phyloP scores from a whole-genome alignment of 2,888 invertebrate genomes.

The Limenitis camilla region DNA sequence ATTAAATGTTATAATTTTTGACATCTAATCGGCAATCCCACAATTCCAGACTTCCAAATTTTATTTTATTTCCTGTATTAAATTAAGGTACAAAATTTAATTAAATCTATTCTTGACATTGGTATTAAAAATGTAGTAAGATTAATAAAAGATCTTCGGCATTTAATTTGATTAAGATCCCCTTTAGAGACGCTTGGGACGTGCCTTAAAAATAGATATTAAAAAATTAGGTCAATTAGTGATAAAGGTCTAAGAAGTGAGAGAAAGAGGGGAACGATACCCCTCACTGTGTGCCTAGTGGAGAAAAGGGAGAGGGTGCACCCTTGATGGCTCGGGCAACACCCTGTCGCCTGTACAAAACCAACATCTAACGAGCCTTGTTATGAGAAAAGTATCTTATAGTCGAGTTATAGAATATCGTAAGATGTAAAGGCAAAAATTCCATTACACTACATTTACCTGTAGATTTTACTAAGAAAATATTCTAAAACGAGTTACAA shows the following conservation, averaged over 20 bases:
- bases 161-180: conserved; percentile 35
- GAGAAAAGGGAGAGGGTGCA: conserved; percentile 52
- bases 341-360: conserved; percentile 34
- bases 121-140: conserved; percentile 17
- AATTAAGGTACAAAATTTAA: too few relatives aligned
- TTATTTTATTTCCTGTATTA: too few relatives aligned
- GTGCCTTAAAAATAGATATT: conserved; percentile 35
- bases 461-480: too few relatives aligned
- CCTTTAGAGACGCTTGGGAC: conserved; percentile 30
- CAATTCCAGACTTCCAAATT: not conserved
- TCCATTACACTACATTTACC: conserved; percentile 30
- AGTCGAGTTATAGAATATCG: not conserved
- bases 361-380: not conserved
- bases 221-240: conserved; percentile 66
- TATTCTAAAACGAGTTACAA: too few relatives aligned
- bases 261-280: conserved; percentile 40
- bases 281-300: conserved; percentile 44
- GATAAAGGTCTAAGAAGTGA: conserved; percentile 45
- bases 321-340: conserved; percentile 37
- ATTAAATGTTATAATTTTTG: too few relatives aligned
- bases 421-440: not conserved
- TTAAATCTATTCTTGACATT: conserved; percentile 1
- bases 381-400: conserved; percentile 1
- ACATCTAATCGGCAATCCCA: too few relatives aligned
- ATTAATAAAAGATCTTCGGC: conserved; percentile 31